Evolutionary conservation across 1,140 invertebrate species (phyloP), one percentile per base, ranked within the genome.

Genomic region (Brachionus rotundiformis): DNA sequence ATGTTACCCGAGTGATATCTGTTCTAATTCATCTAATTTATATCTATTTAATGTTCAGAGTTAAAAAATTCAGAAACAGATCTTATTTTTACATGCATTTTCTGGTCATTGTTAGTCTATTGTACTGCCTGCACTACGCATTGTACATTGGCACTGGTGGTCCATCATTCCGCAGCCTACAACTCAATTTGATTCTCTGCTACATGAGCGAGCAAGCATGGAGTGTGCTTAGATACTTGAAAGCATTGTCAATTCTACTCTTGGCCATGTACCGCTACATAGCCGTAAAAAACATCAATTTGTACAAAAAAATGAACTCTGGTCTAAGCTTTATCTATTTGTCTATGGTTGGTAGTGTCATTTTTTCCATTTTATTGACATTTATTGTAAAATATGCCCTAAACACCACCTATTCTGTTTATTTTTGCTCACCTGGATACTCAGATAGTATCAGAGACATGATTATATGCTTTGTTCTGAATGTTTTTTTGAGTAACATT

Each of bases 251-350:
- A 19, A 49, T 77, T 1, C 16, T 77, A 8, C 39, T 77, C 16
- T 33, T 77, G n/a, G 73, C 44, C n/a, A 44, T 77, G 6, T 77
- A 77, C 19, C 73, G 73, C 5, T 77, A 47, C 16, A 16, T 77
- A 54, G 73, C 73, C 6, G 73, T 77, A 10, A 27, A 29, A 25
- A 31, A 47, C 25, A 49, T 77, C n/a, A 77, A 77, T 47, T 19
- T 77, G n/a, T 59, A 77, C 39, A 27, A 47, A n/a, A 49, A 33
- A 29, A 47, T 49, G 39, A 49, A 59, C 16, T 47, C 36, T 29
- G 25, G 73, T 23, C 23, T 77, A 1, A 47, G 7, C 10, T 59
- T 47, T 16, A 54, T 77, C 3, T 29, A 27, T 59, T 13, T 23
- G 1, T 23, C 73, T 0, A 29, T 49, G 16, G 6, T 44, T 44